Evolutionary conservation across 2,888 invertebrate species (phyloP), one percentile per base, ranked within the genome.

Genomic region (Oligia fasciuncula): DNA sequence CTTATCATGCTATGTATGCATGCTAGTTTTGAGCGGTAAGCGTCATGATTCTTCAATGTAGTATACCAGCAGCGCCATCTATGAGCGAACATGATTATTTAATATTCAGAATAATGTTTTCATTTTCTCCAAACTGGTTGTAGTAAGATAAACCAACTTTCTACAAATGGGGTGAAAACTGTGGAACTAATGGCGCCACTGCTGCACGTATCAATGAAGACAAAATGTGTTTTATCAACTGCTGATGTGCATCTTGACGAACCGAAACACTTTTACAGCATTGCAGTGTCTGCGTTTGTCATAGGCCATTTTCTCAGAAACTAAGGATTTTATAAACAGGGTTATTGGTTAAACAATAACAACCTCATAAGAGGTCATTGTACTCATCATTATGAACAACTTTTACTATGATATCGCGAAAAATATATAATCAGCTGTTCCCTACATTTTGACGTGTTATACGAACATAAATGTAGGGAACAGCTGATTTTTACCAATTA

Each of bases 11-110:
- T 54, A 54, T 54, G 23, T n/a, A 60, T 4, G 57, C 62, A 62
- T 29, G 14, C 8, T 63, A 17, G 35, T 35, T 63, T 8, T 2
- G 8, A 35, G 35, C 1, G 19, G 29, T 6, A 62, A 29, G 62
- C 29, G 13, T 14, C 6, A 29, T 17, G 17, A 19, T 29, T 63
- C 29, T 63, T 35, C 17, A 63, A 35, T 63, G 43, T 29, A 23
- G 17, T 17, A 4, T 23, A 43, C n/a, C 2, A 68, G 13, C 11
- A 75, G 35, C 75, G 57, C 72, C 75, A 75, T 75, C 74, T 75
- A 70, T 70, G 19, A 23, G 43, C 14, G n/a, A 1, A 43, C 23
- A 43, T 14, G 17, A 40, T 8, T 43, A 23, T 17, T 5, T 46
- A 5, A 51, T 19, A 19, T 1, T 17, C 4, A n/a, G 11, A 17